Evolutionary conservation across 2,113 vertebrate species (phyloP).

Genomic region (Colinus virginianus): DNA sequence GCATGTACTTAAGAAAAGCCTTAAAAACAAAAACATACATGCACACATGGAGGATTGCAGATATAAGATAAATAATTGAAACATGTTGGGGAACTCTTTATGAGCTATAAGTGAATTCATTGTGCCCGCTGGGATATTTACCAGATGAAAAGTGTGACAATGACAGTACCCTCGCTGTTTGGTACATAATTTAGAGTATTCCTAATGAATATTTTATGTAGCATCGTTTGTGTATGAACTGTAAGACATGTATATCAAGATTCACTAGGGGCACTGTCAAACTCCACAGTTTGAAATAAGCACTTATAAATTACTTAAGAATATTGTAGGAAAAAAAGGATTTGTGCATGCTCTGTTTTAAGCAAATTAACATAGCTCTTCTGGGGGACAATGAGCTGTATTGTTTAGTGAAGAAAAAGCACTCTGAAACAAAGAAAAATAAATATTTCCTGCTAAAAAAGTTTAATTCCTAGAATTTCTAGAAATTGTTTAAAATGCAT

Average conservation of each 20-base stretch:
- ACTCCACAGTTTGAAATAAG: conserved; percentile 62
- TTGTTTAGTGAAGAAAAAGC: background rate
- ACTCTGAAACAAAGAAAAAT: conserved; percentile 7
- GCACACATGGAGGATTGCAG: background rate
- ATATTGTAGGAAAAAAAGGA: conserved; percentile 22
- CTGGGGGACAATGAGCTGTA: background rate
- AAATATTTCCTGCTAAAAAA: background rate
- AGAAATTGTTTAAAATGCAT: background rate
- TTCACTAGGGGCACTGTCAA: conserved; percentile 66
- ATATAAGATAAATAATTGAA: conserved; percentile 74
- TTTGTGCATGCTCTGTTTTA: background rate
- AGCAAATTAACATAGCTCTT: conserved; percentile 14
- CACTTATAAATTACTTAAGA: conserved; percentile 75
- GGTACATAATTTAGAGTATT: conserved; percentile 72
- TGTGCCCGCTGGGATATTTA: conserved; percentile 70
- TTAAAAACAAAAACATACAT: conserved; percentile 26
- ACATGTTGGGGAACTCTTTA: conserved; percentile 66
- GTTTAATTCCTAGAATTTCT: background rate
- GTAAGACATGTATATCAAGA: conserved; percentile 70
- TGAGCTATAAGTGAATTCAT: conserved; percentile 56
- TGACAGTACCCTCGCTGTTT: conserved; percentile 64
- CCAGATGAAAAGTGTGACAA: conserved; percentile 67
- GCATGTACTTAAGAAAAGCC: background rate
- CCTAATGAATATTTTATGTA: conserved; percentile 76
- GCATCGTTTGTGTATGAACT: conserved; percentile 74